phyloP scores from a whole-genome alignment of 1,140 invertebrate genomes.

The Trissolcus basalis region DNA sequence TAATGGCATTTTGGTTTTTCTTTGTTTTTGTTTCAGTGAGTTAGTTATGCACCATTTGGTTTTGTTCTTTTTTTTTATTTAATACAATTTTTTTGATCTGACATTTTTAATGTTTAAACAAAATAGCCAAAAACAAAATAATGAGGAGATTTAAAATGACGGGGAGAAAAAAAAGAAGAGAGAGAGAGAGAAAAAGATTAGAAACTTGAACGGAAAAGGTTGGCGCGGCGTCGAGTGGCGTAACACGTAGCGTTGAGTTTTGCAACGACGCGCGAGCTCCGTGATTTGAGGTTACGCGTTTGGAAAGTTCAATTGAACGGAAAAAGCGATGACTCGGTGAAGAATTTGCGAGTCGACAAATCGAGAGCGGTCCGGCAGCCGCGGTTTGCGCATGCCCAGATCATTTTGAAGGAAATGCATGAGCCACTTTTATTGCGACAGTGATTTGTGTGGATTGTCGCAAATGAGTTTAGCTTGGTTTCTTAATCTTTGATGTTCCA shows the following conservation, averaged over 20 bases:
- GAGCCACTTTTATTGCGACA: neutral
- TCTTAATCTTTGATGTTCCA: constrained; percentile 49
- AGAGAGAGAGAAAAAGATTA: constrained; percentile 49
- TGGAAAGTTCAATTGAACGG: constrained; percentile 43
- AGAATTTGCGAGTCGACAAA: neutral
- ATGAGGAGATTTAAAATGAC: too few species aligned
- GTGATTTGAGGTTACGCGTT: constrained; percentile 42
- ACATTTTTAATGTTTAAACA: too few species aligned
- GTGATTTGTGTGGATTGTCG: constrained; percentile 23
- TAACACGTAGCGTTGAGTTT: constrained; percentile 42
- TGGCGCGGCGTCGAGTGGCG: constrained; percentile 28
- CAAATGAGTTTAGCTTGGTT: constrained; percentile 36
- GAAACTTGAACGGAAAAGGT: constrained; percentile 56
- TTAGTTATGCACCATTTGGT: too few species aligned
- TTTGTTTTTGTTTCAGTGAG: too few species aligned
- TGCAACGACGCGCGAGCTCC: constrained; percentile 32
- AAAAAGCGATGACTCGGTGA: constrained; percentile 14
- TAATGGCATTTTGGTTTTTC: too few species aligned
- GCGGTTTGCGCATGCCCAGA: too few species aligned
- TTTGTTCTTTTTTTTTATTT: too few species aligned
- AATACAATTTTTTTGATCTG: too few species aligned
- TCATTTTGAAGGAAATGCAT: too few species aligned
- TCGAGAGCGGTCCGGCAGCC: too few species aligned
- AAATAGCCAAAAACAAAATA: too few species aligned
- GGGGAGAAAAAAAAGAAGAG: too few species aligned